Conservation (phyloP, 2,888 invertebrate genomes). For the Itoplectis maculator region DNA sequence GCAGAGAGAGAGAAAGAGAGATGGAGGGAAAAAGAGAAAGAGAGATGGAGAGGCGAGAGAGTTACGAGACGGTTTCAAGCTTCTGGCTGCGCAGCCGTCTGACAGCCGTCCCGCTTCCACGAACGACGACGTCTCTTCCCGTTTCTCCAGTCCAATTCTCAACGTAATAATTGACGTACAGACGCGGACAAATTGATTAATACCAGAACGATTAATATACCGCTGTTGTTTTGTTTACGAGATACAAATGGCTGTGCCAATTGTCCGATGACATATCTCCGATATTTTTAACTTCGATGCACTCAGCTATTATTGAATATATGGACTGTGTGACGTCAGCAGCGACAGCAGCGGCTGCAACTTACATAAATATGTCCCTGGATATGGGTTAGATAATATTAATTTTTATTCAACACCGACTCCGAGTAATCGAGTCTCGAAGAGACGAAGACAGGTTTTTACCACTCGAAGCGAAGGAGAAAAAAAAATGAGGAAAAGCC, state of each 20-base stretch:
- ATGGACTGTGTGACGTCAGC: constrained; percentile 14
- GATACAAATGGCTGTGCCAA: too few relatives aligned
- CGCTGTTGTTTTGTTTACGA: background rate
- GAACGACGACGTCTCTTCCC: constrained; percentile 66
- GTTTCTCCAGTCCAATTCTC: constrained; percentile 58
- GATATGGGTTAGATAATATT: constrained; percentile 40
- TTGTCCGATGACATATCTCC: too few relatives aligned
- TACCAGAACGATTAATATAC: constrained; percentile 51
- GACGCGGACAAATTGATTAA: constrained; percentile 64
- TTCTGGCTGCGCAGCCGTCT: constrained; percentile 52
- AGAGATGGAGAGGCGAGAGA: constrained; percentile 23
- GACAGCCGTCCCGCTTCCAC: constrained; percentile 66
- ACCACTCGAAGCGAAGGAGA: constrained; percentile 42
- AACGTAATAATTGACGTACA: constrained; percentile 56
- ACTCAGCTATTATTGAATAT: too few relatives aligned
- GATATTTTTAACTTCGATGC: too few relatives aligned
- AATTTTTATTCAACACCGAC: constrained; percentile 50
- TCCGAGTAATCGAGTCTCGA: background rate
- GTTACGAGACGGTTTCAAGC: constrained; percentile 26
- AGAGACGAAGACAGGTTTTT: constrained; percentile 50
- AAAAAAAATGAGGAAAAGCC: constrained; percentile 27
- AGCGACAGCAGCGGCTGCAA: background rate
- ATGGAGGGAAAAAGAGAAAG: too few relatives aligned
- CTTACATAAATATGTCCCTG: constrained; percentile 46
- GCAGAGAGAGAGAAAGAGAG: too few relatives aligned